Base-by-base conservation (phyloP, 2,113 vertebrate genomes). In the Erythrocebus patas region DNA sequence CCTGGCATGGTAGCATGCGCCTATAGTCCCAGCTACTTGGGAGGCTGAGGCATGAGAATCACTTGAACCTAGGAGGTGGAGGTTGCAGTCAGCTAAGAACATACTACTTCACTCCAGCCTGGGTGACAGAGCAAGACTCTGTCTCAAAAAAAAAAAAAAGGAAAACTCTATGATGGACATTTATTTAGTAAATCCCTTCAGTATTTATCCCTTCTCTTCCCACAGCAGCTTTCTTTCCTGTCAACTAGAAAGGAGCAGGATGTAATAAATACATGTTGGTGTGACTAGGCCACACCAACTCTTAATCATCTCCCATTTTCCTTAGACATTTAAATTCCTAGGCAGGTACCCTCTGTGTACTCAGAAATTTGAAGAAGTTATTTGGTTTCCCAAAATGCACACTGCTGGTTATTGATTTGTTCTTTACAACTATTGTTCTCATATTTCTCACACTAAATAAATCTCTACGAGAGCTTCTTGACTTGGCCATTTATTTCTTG, bases 391-490 rank as follows among this genome's bases (percentile, higher is more conserved):
- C 11, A 70, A 88, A 92, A 79, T 90, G 52, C 48, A 48, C 10
- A 59, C 55, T 55, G 64, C 25, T 88, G 95, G 68, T 66, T 68
- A 57, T 64, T 97, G 78, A 96, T 84, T 93, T 95, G 70, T 93
- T 64, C 93, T 75, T 96, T 96, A 45, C 3, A 93, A 38, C 78
- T 40, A 61, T 93, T 89, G 48, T 94, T 95, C 72, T 92, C 79
- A 20, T 93, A 13, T 81, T 96, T 96, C 95, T 97, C 73, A 92
- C 25, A 90, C 38, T 78, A 72, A 98, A 98, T 98, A 98, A 57
- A 84, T 96, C 94, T 94, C 93, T 96, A 9, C 0, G 12, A 91
- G n/a, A 95, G n/a, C 59, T 92, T 76, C 43, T 43, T 97, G 90
- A 45, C 43, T 83, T 92, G 32, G n/a, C 48, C 12, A 8, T 91